Conservation (phyloP, 2,113 vertebrate genomes). For the Dromas ardeola region DNA sequence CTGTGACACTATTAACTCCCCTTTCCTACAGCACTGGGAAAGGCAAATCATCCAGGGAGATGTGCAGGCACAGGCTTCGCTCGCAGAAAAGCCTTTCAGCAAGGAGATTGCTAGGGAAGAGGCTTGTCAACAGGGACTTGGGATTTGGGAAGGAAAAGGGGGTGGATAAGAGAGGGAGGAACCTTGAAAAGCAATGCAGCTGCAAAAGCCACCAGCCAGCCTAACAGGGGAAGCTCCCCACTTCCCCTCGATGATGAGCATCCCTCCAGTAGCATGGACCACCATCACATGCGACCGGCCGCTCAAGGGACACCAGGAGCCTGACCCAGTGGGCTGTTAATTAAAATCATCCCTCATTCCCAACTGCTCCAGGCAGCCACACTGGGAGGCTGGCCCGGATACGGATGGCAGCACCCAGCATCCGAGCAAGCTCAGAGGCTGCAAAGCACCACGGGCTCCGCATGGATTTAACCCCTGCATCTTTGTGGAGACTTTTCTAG, state of each 20-base stretch:
- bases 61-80: accelerated
- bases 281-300: accelerated
- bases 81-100: neutral
- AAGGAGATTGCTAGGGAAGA: neutral
- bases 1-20: neutral
- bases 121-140: neutral
- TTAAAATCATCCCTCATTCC: neutral
- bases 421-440: neutral
- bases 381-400: accelerated
- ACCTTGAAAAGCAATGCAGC: neutral
- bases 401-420: neutral
- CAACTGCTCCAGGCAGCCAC: neutral
- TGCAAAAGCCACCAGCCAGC: neutral
- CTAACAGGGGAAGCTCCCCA: neutral
- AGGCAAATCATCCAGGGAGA: neutral
- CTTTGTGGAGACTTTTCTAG: neutral
- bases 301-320: neutral
- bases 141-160: neutral
- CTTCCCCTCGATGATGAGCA: neutral
- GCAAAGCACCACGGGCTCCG: accelerated
- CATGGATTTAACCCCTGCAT: neutral
- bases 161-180: neutral
- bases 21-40: neutral
- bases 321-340: neutral
- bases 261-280: neutral